Evolutionary conservation across 2,888 invertebrate genomes (phyloP), one percentile per base, ranked within the genome.

Genomic region (Scelioninae gen. 1): DNA sequence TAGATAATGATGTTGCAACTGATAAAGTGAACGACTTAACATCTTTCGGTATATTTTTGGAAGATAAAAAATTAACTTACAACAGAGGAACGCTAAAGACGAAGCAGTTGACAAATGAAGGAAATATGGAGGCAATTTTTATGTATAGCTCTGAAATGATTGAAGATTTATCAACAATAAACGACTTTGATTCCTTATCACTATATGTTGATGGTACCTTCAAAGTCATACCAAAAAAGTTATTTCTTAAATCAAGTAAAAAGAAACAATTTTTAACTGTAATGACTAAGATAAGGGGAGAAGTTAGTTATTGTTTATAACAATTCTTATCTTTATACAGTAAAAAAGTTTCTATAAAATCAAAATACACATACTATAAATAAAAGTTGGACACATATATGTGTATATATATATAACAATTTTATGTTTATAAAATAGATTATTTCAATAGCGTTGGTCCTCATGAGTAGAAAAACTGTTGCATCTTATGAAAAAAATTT

Each of bases 191-290:
- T 8, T 13, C 29, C 13, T 62, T 62, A 29, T 29, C 60, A 10
- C 16, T 62, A 0, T 62, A 38, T 13, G 60, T 62, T 9, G 49
- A 49, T 49, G 49, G 16, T 3, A 49, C 15, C 16, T 49, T 23
- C n/a, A 49, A 49, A 23, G 6, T 15, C 7, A 16, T 49, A 3
- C 49, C 49, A 45, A 29, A n/a, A 43, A 16, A 47, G 9, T n/a
- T 62, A 15, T 47, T 62, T 32, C 45, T 29, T 0, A n/a, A 10
- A 13, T 45, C 31, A 0, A 15, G 45, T 9, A 9, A 45, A 13
- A 62, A 62, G 13, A 62, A 62, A 8, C 62, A 62, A 16, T 62
- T 62, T 47, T 9, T 62, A 31, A 62, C 62, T 1, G 31, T 62
- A 13, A 4, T 62, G 29, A 16, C 15, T 0, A 62, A 62, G 23